Percentiles rank a stretch among this genome's conserved stretches.
These are phyloP conservation scores for Abrostola triplasia DNA, from an alignment of 2,888 invertebrate genomes.

Conservation along the genomic window DNA sequence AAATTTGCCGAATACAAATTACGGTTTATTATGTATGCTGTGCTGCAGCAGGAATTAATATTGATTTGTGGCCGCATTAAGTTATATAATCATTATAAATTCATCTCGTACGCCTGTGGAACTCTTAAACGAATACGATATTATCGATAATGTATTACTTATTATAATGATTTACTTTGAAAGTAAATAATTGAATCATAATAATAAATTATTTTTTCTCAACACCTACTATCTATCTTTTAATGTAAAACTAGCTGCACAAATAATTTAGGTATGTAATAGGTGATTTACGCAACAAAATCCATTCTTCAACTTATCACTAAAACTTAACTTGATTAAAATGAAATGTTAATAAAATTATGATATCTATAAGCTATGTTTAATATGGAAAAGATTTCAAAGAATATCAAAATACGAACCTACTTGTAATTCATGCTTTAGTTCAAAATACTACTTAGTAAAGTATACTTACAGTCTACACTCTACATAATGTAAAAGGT, in stretches of 20 bases:
- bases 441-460: no score
- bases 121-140: constrained; percentile 24
- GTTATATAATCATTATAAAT: constrained; percentile 50
- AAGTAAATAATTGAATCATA: no score
- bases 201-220: no score
- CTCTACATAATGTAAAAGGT: no score
- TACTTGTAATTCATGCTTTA: no score
- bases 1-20: constrained; percentile 63
- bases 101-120: constrained; percentile 27
- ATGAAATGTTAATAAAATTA: constrained; percentile 68
- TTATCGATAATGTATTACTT: constrained; percentile 23
- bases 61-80: constrained; percentile 57
- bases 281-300: constrained; percentile 76
- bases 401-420: constrained; percentile 51
- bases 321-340: constrained; percentile 73
- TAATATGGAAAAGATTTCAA: constrained; percentile 59
- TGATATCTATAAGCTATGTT: constrained; percentile 64
- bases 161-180: no score
- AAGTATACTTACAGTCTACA: no score
- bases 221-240: constrained; percentile 21
- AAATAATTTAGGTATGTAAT: constrained; percentile 9
- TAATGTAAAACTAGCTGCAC: constrained; percentile 40
- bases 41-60: constrained; percentile 55
- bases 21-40: constrained; percentile 55
- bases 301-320: constrained; percentile 72